Evolutionary conservation across 2,888 invertebrate species (phyloP).

Genomic region (Gandaritis pyraliata): DNA sequence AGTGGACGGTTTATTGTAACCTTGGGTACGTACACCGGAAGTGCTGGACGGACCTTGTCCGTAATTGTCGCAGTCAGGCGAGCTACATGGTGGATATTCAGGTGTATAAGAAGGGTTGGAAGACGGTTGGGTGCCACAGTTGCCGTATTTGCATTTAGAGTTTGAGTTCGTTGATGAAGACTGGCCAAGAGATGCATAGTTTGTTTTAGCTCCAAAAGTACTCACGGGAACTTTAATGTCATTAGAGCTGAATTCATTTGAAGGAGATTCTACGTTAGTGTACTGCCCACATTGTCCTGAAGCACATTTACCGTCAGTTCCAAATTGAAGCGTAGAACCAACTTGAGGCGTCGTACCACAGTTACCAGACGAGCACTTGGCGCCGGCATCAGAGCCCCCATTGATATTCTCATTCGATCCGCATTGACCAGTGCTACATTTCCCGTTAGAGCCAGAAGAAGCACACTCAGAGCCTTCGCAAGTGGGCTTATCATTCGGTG

Average conservation of each 20-base stretch:
- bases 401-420: slow-evolving; percentile 25
- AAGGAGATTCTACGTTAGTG: slow-evolving; percentile 30
- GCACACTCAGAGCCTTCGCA: slow-evolving; percentile 58
- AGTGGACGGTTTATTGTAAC: slow-evolving; percentile 52
- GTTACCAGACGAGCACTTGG: slow-evolving; percentile 35
- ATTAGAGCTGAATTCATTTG: slow-evolving; percentile 29
- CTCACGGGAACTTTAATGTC: slow-evolving; percentile 29
- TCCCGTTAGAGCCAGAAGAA: slow-evolving; percentile 15
- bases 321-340: slow-evolving; percentile 21
- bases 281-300: slow-evolving; percentile 47
- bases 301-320: slow-evolving; percentile 47
- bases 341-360: slow-evolving; percentile 24
- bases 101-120: slow-evolving; percentile 30
- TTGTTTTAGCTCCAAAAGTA: slow-evolving; percentile 24
- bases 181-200: slow-evolving; percentile 23
- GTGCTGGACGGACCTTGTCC: slow-evolving; percentile 40
- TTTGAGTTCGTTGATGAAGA: slow-evolving; percentile 19
- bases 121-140: slow-evolving; percentile 34
- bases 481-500: slow-evolving; percentile 31
- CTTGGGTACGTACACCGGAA: slow-evolving; percentile 31
- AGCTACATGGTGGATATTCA: slow-evolving; percentile 39
- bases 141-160: slow-evolving; percentile 40
- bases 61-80: slow-evolving; percentile 43
- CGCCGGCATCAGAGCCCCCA: slow-evolving; percentile 18
- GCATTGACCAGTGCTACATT: slow-evolving; percentile 35